phyloP scores from a whole-genome alignment of 2,113 vertebrate species.

The Notiomystis cincta region DNA sequence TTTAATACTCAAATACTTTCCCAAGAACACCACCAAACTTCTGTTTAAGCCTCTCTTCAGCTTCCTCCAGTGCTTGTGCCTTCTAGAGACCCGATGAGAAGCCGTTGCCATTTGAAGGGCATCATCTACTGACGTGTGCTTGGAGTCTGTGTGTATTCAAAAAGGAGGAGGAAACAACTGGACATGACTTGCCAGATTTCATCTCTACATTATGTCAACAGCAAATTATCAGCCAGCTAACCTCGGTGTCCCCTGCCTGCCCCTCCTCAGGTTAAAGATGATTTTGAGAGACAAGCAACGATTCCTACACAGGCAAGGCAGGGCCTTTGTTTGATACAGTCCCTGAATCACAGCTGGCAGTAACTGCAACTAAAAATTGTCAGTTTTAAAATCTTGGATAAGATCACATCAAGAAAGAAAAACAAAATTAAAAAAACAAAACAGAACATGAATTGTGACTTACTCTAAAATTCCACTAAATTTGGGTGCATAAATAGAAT shows the following conservation, averaged over 20 bases:
- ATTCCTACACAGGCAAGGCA: not conserved
- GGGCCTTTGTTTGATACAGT: not conserved
- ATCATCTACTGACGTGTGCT: not conserved
- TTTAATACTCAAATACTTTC: not conserved
- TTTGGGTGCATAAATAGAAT: not conserved
- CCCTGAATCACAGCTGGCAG: not conserved
- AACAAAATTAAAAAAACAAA: not conserved
- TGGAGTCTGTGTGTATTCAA: not conserved
- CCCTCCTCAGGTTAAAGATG: not conserved
- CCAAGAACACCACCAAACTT: not conserved
- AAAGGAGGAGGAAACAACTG: not conserved
- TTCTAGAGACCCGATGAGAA: accelerated
- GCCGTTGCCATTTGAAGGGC: not conserved
- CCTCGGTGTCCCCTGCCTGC: not conserved
- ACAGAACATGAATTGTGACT: not conserved
- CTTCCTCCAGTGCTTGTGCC: not conserved
- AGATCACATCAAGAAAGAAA: not conserved
- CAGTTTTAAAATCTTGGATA: not conserved
- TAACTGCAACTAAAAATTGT: not conserved
- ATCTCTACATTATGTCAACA: not conserved
- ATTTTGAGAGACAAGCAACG: not conserved
- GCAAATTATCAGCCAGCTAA: not conserved
- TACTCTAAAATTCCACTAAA: not conserved
- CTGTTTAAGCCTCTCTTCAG: not conserved
- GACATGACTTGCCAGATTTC: not conserved